Evolutionary conservation across 2,888 invertebrate species (phyloP), one percentile per base, ranked within the genome.

Genomic region (Bruchidius siliquastri): DNA sequence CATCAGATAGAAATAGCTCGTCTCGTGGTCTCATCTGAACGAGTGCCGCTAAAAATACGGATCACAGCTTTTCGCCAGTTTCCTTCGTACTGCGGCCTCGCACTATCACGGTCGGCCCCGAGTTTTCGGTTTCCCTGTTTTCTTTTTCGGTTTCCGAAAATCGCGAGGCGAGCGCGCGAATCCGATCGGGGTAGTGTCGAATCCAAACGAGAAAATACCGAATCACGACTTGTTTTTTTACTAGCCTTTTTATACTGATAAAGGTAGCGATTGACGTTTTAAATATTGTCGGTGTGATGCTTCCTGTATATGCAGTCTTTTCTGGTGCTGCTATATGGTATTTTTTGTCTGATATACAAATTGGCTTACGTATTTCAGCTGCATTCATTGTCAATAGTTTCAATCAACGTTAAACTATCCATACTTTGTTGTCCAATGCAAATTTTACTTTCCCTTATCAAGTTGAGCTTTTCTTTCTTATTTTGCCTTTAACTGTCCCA

Each of bases 61-160:
- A 76, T 75, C 76, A 77, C 77, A 78, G 79, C 77, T 83, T 83
- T 86, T 85, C 81, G 86, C 86, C 84, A 85, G 85, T 85, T 84
- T 84, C 83, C 85, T 83, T 83, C 80, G 83, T 82, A 81, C 81
- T 81, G 80, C 83, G 82, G 80, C 79, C 81, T 79, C 79, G 80
- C 81, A 81, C 81, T 81, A 78, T 81, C 80, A 79, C 80, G 79
- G 79, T 77, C 79, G 79, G 79, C 70, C 67, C 69, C 72, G 76
- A 75, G 71, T 72, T 67, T 22, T 71, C 49, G 10, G 49, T 49
- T 18, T 13, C 13, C 6, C 10, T 18, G 6, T 70, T 70, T 21
- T 72, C 72, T 73, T 68, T 69, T 72, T 26, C 4, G 26, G 21
- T 71, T 69, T 66, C 8, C 21, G 69, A 71, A 67, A 70, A 73